Evolutionary conservation across 2,797 vertebrate genomes (phyloP).

Genomic region (Mormyrops boulengeri): DNA sequence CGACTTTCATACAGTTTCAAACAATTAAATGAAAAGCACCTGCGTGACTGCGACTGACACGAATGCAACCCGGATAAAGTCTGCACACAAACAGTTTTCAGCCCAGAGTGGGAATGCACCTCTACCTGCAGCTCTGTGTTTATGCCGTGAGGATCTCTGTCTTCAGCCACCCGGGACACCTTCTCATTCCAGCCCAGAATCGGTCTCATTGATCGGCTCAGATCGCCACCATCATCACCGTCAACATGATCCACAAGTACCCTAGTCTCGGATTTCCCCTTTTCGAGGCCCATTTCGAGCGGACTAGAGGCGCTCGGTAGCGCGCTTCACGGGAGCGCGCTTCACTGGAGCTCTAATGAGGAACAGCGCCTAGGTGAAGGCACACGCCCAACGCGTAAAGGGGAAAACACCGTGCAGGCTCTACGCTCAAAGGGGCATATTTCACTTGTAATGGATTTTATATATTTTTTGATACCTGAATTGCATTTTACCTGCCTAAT

Average conservation of each 20-base stretch:
- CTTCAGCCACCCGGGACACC: conserved; percentile 35
- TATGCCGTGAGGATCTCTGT: conserved; percentile 69
- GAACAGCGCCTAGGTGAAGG: conserved; percentile 34
- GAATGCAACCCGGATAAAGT: neutral
- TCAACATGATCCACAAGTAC: neutral
- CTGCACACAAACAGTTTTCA: neutral
- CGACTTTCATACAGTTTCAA: neutral
- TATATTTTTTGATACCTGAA: neutral
- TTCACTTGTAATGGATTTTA: neutral
- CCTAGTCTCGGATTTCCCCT: conserved; percentile 54
- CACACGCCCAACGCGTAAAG: conserved; percentile 47
- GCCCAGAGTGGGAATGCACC: neutral
- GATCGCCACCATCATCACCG: conserved; percentile 35
- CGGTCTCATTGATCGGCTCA: conserved; percentile 60
- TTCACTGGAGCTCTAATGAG: neutral
- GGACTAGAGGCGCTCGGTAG: conserved; percentile 10
- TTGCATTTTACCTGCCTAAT: neutral
- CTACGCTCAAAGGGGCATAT: neutral
- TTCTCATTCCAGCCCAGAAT: conserved; percentile 61
- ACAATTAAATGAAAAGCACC: neutral
- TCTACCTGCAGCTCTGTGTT: conserved; percentile 79
- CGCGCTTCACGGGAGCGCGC: conserved; percentile 1
- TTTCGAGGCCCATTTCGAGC: conserved; percentile 76
- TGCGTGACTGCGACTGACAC: neutral
- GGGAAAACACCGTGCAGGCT: neutral